Base-by-base conservation (phyloP, 2,113 vertebrate species). In the Periophthalmus modestus region DNA sequence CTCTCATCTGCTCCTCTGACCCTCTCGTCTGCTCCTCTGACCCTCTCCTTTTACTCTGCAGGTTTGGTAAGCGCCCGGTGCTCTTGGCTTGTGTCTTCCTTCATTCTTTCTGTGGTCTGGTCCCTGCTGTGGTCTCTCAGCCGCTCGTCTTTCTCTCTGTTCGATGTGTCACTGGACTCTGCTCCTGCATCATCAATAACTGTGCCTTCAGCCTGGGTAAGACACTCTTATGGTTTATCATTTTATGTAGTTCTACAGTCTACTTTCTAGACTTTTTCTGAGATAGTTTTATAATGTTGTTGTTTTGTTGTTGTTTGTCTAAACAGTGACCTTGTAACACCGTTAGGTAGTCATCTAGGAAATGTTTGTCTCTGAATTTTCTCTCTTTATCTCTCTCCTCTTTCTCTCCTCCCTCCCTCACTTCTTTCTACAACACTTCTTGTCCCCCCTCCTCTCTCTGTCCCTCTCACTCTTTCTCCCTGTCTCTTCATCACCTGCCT, bases 141-240 rank as follows among this genome's bases (percentile, higher is more conserved):
- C 79, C 84, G 0, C 1, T 78, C 39, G 12, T 92, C 69, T 93
- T 88, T 86, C 88, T 94, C 36, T 65, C 74, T 0, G 52, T 91
- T 0, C 92, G 93, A 55, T 92, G 91, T 33, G 50, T 93, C 72
- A 88, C 86, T 0, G 93, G 92, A 0, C 57, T 91, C 11, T 87
- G 84, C 84, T 82, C 78, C 81, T 90, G 90, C 82, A 87, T 87
- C 66, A 90, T 93, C 78, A 87, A 87, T 79, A 91, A 84, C 57
- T 90, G 92, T 68, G 80, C 85, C 74, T 92, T 89, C 82, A 91
- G 91, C 46, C 85, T 94, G 59, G 93, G 93, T 94, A 84, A 18
- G 52, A 34, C 14, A 34, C 24, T n/a, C 7, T n/a, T 43, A 43
- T 6, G 2, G 1, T 39, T 39, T 39, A 2, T 39, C 28, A 1